Evolutionary conservation across 2,888 invertebrate genomes (phyloP).

Genomic region (Pseudeuparius sepicola): DNA sequence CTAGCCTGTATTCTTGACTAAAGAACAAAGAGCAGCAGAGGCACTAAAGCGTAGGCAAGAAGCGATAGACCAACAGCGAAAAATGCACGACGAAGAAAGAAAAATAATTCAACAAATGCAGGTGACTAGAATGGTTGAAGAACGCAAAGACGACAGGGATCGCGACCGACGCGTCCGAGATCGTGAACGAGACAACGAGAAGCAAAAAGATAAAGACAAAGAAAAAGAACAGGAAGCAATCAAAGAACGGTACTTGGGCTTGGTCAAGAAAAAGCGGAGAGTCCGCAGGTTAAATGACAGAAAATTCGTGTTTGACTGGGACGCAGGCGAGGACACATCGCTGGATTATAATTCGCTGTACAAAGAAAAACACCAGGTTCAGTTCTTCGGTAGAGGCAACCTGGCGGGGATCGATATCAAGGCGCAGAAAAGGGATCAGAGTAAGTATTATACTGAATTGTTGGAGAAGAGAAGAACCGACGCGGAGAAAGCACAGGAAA

Average conservation of each 20-base stretch:
- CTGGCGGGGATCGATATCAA: constrained; percentile 98
- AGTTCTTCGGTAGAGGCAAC: constrained; percentile 96
- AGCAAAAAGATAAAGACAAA: constrained; percentile 67
- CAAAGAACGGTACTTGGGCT: constrained; percentile 88
- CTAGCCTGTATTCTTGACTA: constrained; percentile 88
- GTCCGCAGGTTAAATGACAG: constrained; percentile 91
- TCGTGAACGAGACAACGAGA: constrained; percentile 41
- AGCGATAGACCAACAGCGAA: constrained; percentile 74
- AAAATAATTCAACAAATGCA: constrained; percentile 34
- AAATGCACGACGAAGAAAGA: constrained; percentile 56
- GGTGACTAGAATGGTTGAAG: constrained; percentile 30
- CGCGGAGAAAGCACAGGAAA: constrained; percentile 94
- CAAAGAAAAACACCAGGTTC: constrained; percentile 93
- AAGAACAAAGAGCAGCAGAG: constrained; percentile 86
- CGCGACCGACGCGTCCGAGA: constrained; percentile 40
- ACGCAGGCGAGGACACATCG: constrained; percentile 96
- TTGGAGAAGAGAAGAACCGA: constrained; percentile 92
- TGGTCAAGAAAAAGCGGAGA: constrained; percentile 84
- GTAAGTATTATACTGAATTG: constrained; percentile 93
- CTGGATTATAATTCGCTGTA: constrained; percentile 95
- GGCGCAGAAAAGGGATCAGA: constrained; percentile 87
- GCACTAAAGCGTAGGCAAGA: constrained; percentile 84
- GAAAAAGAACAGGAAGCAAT: constrained; percentile 93
- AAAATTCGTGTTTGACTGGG: constrained; percentile 99
- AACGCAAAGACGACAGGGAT: constrained; percentile 34